Conservation (phyloP, 2,113 vertebrate species). For the Merops nubicus region DNA sequence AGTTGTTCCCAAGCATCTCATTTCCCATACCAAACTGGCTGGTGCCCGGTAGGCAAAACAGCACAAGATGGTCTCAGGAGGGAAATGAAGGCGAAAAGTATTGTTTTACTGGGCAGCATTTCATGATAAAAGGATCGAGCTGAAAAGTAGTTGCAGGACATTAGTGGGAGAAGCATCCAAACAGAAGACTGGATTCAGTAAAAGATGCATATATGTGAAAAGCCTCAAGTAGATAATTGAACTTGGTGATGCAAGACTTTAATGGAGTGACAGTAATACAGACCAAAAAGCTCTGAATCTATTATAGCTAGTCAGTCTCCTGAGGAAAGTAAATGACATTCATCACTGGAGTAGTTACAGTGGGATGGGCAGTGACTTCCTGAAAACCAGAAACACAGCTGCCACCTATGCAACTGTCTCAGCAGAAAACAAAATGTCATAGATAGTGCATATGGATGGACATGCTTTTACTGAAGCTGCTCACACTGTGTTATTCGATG, state of each 20-base stretch:
- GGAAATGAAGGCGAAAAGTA: neutral
- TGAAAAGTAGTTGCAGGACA: neutral
- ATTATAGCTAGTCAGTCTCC: neutral
- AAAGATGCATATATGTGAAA: neutral
- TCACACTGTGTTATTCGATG: neutral
- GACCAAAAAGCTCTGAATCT: neutral
- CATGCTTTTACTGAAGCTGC: neutral
- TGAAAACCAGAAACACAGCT: neutral
- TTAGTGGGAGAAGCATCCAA: conserved; percentile 1
- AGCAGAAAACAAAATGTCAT: neutral
- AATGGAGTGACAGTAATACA: neutral
- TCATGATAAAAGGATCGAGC: neutral
- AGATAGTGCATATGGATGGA: neutral
- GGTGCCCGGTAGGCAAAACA: neutral
- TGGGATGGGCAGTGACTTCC: neutral
- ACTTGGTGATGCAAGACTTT: neutral
- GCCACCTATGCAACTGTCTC: neutral
- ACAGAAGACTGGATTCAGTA: neutral
- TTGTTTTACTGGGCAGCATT: neutral
- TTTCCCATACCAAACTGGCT: neutral
- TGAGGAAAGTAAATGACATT: neutral
- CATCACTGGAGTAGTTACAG: neutral
- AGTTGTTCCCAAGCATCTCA: neutral
- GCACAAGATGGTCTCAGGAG: neutral
- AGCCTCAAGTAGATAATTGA: conserved; percentile 16